Base-by-base conservation (phyloP, 2,888 invertebrate species). In the Platerodrilus igneus region DNA sequence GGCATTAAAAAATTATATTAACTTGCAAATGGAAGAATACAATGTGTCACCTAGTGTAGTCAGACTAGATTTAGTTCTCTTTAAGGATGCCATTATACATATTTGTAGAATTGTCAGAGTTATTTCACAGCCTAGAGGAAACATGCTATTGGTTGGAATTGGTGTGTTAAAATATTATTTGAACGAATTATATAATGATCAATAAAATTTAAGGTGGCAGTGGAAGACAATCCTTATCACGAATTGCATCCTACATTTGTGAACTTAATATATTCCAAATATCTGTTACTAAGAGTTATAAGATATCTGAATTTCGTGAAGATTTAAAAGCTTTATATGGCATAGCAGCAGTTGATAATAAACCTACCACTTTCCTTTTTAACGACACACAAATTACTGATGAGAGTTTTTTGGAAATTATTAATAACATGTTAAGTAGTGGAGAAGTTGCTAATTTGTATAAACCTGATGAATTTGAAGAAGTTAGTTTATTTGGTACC, bases 371-470 rank as follows among this genome's bases (percentile, higher is more conserved):
- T 6, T 92, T 93, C 67, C 76, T 92, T 44, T 89, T 93, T 69
- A 83, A 81, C 60, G 91, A 91, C 63, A 87, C 85, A 2, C 91
- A 89, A 65, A 81, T 92, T 13, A 82, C 78, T 0, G 87, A 89
- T 47, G 88, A 89, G 56, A 74, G 79, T 6, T 92, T 92, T 66
- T 75, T 92, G 1, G 92, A 92, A 70, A 86, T 92, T 51, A 77
- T 93, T 40, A 92, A 91, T 68, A 92, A 88, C 60, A 76, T 93
- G 66, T 72, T 93, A 39, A 89, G 87, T 61, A 86, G 85, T 47
- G 92, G 91, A 0, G 91, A 92, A 68, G 81, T 93, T 40, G 79
- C 88, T 3, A 91, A 90, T 67, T 72, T 93, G n/a, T 92, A 81
- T 61, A 89, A 89, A 60, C 63, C 79, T 0, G 91, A 92, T 50